A percentile compares a stretch with the other conserved stretches of the same genome.
Conservation (phyloP, 2,113 vertebrate species). For the Chiloscyllium plagiosum region DNA sequence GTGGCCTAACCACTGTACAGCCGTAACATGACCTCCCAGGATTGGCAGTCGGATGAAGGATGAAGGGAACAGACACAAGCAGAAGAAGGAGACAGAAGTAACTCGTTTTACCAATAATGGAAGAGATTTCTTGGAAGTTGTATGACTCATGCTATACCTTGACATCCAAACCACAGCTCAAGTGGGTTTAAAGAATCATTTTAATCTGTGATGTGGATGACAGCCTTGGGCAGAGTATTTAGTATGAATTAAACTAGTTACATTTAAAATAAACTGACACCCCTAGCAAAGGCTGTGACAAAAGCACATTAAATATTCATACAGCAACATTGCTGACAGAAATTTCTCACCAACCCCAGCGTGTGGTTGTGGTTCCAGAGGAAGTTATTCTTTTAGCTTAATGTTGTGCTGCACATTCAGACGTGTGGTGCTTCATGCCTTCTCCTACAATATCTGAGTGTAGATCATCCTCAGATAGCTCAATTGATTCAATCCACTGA, state of each 20-base stretch:
- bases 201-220: background rate
- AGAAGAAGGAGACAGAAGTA: background rate
- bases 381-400: background rate
- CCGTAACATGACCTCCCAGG: too few relatives aligned
- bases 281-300: background rate
- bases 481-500: background rate
- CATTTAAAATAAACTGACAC: background rate
- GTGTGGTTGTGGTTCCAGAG: background rate
- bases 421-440: background rate
- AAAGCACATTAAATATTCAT: background rate
- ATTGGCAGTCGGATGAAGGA: background rate
- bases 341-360: background rate
- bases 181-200: background rate
- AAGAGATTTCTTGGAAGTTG: background rate
- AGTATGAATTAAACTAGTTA: background rate
- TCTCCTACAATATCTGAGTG: too few relatives aligned
- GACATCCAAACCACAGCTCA: background rate
- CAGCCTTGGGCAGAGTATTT: background rate
- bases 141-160: background rate
- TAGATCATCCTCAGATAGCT: background rate
- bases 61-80: background rate
- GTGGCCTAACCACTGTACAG: too few relatives aligned
- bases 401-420: background rate
- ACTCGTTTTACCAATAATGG: background rate
- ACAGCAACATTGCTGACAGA: background rate